Percentiles rank a stretch among this genome's conserved stretches.
phyloP scores from a whole-genome alignment of 1,140 invertebrate genomes.

The Gryon sp. region DNA sequence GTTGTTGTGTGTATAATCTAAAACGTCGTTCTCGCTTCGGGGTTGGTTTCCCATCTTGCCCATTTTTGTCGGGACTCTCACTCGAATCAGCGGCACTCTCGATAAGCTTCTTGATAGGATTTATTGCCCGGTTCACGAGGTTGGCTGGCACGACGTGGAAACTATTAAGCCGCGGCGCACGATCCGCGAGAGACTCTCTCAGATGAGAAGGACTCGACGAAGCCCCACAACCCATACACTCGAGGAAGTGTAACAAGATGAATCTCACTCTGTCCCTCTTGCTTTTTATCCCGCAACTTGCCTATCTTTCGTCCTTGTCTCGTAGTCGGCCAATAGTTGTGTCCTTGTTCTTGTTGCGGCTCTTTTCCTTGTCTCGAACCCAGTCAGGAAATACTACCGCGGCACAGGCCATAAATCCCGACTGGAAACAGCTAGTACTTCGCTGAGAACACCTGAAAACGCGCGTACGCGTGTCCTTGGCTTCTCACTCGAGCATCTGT shows the following conservation, averaged over 20 bases:
- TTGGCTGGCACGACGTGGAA: conserved; percentile 67
- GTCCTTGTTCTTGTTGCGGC: not conserved
- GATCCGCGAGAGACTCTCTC: conserved; percentile 53
- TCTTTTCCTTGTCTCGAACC: conserved; percentile 16
- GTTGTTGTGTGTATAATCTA: conserved; percentile 32
- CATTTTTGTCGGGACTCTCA: conserved; percentile 32
- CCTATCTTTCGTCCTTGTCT: not conserved
- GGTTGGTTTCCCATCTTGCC: conserved; percentile 58
- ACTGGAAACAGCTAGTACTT: conserved; percentile 54
- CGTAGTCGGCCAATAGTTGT: no score
- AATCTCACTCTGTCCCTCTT: conserved; percentile 22
- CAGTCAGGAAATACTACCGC: conserved; percentile 58
- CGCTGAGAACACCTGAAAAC: conserved; percentile 60
- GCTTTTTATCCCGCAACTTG: not conserved
- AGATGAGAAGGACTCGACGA: no score
- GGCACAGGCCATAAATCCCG: conserved; percentile 54
- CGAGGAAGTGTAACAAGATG: conserved; percentile 56
- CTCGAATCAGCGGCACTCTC: conserved; percentile 60
- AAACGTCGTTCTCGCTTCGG: conserved; percentile 57
- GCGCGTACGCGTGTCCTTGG: conserved; percentile 68
- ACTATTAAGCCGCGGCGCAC: conserved; percentile 71
- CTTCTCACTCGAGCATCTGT: conserved; percentile 59
- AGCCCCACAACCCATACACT: conserved; percentile 43
- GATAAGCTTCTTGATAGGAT: conserved; percentile 67
- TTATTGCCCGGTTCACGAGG: conserved; percentile 70